These are phyloP conservation scores for Azorinus chamasolen DNA, from an alignment of 2,888 invertebrate genomes.

Conservation along the genomic window DNA sequence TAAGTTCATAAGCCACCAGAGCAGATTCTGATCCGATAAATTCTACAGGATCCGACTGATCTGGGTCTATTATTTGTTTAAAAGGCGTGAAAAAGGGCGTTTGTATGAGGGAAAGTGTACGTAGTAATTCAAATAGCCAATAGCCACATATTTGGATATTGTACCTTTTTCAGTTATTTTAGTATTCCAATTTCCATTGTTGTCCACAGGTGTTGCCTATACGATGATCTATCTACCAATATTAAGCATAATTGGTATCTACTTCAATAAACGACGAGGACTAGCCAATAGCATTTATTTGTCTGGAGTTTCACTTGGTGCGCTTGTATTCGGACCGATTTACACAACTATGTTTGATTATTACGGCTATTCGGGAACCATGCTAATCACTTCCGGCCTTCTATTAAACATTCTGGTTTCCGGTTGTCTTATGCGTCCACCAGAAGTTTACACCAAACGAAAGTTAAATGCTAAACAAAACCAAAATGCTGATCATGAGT, in stretches of 20 bases:
- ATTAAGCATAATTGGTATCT: slow-evolving; percentile 14
- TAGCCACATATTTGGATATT: too few species aligned
- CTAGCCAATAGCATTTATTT: slow-evolving; percentile 35
- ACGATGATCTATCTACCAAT: slow-evolving; percentile 24
- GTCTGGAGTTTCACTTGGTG: slow-evolving; percentile 32
- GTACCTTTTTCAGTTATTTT: too few species aligned
- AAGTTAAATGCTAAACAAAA: too few species aligned
- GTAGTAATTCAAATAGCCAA: too few species aligned
- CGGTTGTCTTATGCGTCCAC: slow-evolving; percentile 30
- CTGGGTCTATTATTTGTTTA: neutral
- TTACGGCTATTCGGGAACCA: slow-evolving; percentile 39
- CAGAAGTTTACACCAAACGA: slow-evolving; percentile 12
- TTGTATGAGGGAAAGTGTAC: too few species aligned
- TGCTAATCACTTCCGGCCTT: slow-evolving; percentile 33
- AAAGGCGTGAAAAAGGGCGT: too few species aligned
- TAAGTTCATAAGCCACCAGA: too few species aligned
- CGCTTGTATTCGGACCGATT: slow-evolving; percentile 39
- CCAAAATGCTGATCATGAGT: too few species aligned
- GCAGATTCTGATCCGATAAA: too few species aligned
- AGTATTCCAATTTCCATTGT: too few species aligned
- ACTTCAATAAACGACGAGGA: slow-evolving; percentile 30
- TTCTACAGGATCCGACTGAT: too few species aligned
- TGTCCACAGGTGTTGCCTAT: slow-evolving; percentile 25
- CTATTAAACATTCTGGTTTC: slow-evolving; percentile 22
- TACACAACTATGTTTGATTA: slow-evolving; percentile 31